Evolutionary conservation across 2,113 vertebrate species (phyloP).

Genomic region (Erythrocebus patas): DNA sequence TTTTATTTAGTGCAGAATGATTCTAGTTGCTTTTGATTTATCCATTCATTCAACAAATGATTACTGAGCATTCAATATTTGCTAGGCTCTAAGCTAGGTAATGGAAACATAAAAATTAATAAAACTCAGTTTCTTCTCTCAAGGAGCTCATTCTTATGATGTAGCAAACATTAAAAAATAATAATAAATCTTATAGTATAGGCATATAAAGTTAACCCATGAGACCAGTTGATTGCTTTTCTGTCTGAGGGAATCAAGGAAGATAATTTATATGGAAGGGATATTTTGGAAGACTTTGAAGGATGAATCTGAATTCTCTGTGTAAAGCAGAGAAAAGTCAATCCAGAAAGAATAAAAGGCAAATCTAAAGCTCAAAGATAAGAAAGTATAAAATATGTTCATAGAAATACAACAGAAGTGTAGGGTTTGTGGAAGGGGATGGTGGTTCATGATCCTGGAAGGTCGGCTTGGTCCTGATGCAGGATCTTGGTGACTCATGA

Average conservation of each 20-base stretch:
- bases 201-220: neutral
- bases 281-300: neutral
- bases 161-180: neutral
- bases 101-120: neutral
- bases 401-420: neutral
- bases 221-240: neutral
- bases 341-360: neutral
- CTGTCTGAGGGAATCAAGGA: neutral
- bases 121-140: neutral
- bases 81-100: neutral
- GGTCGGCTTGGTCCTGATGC: neutral
- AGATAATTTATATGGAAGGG: neutral
- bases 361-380: neutral
- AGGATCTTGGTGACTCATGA: neutral
- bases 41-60: neutral
- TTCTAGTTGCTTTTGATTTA: neutral
- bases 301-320: neutral
- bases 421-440: neutral
- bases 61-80: neutral
- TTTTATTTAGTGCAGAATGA: neutral
- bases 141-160: neutral
- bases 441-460: neutral
- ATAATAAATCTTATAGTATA: neutral
- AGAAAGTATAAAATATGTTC: neutral
- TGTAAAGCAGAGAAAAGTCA: neutral